Evolutionary conservation across 2,888 invertebrate species (phyloP), one percentile per base, ranked within the genome.

Genomic region (Chaetoderma sp.): DNA sequence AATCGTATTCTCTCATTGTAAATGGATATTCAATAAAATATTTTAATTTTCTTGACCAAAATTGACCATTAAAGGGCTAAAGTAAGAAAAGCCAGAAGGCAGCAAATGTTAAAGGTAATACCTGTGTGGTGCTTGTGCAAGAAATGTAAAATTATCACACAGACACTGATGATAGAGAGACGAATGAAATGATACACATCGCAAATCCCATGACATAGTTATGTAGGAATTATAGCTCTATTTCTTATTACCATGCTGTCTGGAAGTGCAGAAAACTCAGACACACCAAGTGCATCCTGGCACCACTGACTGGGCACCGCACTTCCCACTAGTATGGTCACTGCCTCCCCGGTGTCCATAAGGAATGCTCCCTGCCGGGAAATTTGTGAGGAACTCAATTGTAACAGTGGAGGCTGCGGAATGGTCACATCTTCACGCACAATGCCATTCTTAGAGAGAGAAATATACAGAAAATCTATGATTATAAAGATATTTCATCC

Each of bases 301-400:
- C 95, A 90, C 85, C 93, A 93, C 58, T 90, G 90, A 47, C 91
- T 89, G 68, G 92, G 90, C 39, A 93, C 91, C 73, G 90, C 93
- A 70, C 93, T 91, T 50, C 96, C 94, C 44, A 98, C 90, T 86
- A 95, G 93, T 57, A 98, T 85, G 54, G 92, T 90, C 88, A 98
- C 91, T 66, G 89, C 89, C 61, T 92, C 91, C 10, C 95, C 95
- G 72, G 92, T 91, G 87, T 99, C 98, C 86, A 99, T 88, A 2
- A 99, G 88, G 86, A 96, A 99, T 10, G 94, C 94, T 32, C 98
- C 98, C 67, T 89, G 90, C 0, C 91, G 88, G 82, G 92, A 92
- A 59, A 95, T 85, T 70, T 89, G 87, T 70, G 90, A 90, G 67
- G 94, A 93, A 2, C 95, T 93, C 52, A 98, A 89, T 80, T 96